Conservation (phyloP, 1,140 invertebrate genomes). For the Drosophila ercepeae region DNA sequence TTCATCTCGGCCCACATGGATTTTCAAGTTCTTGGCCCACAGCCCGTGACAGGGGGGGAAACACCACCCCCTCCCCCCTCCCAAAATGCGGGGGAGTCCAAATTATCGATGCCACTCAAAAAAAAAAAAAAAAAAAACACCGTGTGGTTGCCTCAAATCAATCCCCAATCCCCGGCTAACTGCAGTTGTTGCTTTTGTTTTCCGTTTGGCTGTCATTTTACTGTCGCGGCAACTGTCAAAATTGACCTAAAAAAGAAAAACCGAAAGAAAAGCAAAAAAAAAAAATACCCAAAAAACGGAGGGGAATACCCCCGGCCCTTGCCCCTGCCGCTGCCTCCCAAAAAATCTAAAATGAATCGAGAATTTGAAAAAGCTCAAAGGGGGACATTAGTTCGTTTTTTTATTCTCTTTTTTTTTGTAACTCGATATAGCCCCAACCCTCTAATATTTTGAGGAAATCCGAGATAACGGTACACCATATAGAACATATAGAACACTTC, state of each 20-base stretch:
- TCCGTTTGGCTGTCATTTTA: constrained; percentile 60
- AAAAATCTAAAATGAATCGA: constrained; percentile 49
- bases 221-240: constrained; percentile 76
- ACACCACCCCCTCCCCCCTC: too few species aligned
- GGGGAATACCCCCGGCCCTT: neutral
- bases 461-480: constrained; percentile 39
- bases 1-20: constrained; percentile 23
- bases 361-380: constrained; percentile 25
- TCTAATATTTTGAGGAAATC: constrained; percentile 24
- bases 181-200: constrained; percentile 22
- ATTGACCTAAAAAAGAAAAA: constrained; percentile 70
- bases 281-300: constrained; percentile 27
- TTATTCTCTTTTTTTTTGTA: constrained; percentile 15
- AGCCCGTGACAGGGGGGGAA: too few species aligned
- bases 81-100: neutral
- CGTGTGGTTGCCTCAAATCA: constrained; percentile 36
- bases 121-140: neutral
- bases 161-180: constrained; percentile 41
- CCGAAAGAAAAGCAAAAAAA: constrained; percentile 11
- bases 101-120: constrained; percentile 34
- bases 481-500: constrained; percentile 33
- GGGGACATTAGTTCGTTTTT: neutral
- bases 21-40: constrained; percentile 78
- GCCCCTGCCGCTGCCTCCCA: neutral
- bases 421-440: constrained; percentile 47